Evolutionary conservation across 2,113 vertebrate species (phyloP).

Genomic region (Tauraco erythrolophus): DNA sequence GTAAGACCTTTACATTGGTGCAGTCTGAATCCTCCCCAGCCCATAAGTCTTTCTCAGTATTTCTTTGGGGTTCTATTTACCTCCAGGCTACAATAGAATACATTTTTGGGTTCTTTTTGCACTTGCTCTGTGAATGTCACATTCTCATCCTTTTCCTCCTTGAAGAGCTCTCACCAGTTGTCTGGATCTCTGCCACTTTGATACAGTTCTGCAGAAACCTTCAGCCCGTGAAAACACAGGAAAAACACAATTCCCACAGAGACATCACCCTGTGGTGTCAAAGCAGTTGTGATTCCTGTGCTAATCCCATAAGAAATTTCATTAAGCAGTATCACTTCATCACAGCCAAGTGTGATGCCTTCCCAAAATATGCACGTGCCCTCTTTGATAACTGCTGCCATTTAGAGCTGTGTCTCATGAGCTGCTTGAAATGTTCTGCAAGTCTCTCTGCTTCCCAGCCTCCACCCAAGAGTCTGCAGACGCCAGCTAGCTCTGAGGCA

Average conservation of each 20-base stretch:
- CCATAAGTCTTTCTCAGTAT: neutral
- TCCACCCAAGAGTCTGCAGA: neutral
- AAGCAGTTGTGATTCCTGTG: slow-evolving; percentile 14
- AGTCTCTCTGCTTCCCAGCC: neutral
- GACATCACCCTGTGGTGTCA: neutral
- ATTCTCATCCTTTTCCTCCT: neutral
- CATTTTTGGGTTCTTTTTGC: neutral
- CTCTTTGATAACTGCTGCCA: neutral
- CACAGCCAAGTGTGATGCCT: neutral
- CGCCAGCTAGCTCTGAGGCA: neutral
- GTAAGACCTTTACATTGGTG: neutral
- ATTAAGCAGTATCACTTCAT: neutral
- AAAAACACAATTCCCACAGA: slow-evolving; percentile 2
- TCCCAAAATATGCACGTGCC: accelerated
- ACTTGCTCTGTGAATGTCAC: neutral
- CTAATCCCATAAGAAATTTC: slow-evolving; percentile 2
- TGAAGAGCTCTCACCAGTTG: neutral
- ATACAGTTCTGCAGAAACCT: neutral
- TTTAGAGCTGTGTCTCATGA: neutral
- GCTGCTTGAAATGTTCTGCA: neutral
- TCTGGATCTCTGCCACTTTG: neutral
- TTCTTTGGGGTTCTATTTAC: neutral
- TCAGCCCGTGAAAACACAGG: neutral
- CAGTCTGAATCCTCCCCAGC: neutral
- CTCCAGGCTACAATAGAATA: neutral